Conservation (phyloP, 2,888 invertebrate genomes). For the Xestobium rufovillosum region DNA sequence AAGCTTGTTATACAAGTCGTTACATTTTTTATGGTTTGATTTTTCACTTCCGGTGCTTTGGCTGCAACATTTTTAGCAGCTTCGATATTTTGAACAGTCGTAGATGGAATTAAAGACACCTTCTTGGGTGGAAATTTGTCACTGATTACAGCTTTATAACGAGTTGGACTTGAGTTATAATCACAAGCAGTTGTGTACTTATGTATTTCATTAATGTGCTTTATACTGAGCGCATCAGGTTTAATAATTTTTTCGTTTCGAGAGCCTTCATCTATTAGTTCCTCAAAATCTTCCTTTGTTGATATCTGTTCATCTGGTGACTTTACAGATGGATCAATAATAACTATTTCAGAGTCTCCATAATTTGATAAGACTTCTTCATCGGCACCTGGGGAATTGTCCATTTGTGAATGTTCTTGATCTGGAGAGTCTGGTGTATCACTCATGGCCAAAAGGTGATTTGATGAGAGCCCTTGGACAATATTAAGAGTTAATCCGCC, state of each 20-base stretch:
- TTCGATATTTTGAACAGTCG: conserved; percentile 1
- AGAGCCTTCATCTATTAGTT: conserved; percentile 56
- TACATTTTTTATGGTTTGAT: conserved; percentile 18
- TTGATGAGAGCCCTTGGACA: conserved; percentile 39
- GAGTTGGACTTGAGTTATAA: conserved; percentile 10
- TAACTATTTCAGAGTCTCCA: conserved; percentile 55
- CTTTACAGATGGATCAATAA: conserved; percentile 53
- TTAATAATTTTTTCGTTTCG: conserved; percentile 46
- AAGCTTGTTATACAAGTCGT: conserved; percentile 34
- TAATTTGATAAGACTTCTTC: conserved; percentile 42
- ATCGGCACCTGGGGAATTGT: conserved; percentile 39
- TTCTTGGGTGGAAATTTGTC: conserved; percentile 13
- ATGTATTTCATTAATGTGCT: conserved; percentile 39
- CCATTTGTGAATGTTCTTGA: conserved; percentile 44
- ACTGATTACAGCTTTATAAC: conserved; percentile 1
- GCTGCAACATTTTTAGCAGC: not conserved
- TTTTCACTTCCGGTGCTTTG: conserved; percentile 15
- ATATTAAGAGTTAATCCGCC: conserved; percentile 28
- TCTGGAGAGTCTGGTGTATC: conserved; percentile 50
- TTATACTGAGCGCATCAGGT: conserved; percentile 31
- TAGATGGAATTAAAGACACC: conserved; percentile 22
- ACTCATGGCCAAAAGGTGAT: conserved; percentile 41
- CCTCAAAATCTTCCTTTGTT: conserved; percentile 60
- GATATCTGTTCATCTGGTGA: conserved; percentile 58
- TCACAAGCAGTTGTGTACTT: conserved; percentile 31